Evolutionary conservation across 2,797 vertebrate species (phyloP).

Genomic region (Halcyon smyrnensis): DNA sequence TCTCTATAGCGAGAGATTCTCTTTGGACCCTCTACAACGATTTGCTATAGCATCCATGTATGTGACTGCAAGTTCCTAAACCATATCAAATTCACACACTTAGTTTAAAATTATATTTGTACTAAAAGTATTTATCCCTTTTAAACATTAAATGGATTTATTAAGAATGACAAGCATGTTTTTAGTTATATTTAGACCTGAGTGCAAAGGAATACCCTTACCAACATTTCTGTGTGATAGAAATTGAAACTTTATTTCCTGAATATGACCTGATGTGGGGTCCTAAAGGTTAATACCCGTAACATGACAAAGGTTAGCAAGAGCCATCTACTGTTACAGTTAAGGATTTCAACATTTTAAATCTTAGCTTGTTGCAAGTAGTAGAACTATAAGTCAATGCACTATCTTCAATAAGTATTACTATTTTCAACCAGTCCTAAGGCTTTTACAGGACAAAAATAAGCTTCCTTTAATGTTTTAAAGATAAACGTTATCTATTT

Average conservation of each 20-base stretch:
- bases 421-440: background rate
- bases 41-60: background rate
- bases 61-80: background rate
- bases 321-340: background rate
- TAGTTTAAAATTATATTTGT: background rate
- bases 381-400: background rate
- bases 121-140: background rate
- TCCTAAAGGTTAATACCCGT: background rate
- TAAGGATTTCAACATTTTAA: background rate
- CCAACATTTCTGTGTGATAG: background rate
- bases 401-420: background rate
- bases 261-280: background rate
- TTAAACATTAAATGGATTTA: background rate
- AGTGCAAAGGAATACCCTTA: conserved; percentile 1
- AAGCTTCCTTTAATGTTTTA: background rate
- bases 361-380: background rate
- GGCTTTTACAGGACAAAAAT: background rate
- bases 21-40: background rate
- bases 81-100: background rate
- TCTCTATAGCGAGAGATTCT: background rate
- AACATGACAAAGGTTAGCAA: background rate
- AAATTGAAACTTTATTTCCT: conserved; percentile 9
- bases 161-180: background rate
- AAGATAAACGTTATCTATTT: background rate
- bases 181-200: background rate